phyloP scores from a whole-genome alignment of 2,113 vertebrate genomes.

The Anhinga rufa region DNA sequence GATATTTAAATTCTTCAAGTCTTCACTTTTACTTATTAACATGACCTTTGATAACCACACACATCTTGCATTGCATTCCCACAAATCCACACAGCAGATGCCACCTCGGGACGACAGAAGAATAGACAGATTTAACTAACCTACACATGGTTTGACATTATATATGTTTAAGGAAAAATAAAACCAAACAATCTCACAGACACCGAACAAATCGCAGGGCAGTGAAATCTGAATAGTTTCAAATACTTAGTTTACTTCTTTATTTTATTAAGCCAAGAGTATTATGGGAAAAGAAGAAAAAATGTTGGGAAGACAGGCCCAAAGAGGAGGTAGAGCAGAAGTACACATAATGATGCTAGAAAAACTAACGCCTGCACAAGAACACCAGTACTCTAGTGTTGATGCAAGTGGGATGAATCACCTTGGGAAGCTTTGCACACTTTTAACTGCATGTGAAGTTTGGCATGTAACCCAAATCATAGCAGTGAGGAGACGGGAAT shows the following conservation, averaged over 20 bases:
- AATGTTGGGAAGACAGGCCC: background rate
- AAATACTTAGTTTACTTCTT: background rate
- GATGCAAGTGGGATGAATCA: background rate
- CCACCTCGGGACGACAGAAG: conserved; percentile 28
- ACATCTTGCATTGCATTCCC: background rate
- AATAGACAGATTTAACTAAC: background rate
- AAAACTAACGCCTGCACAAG: background rate
- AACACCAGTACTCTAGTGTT: background rate
- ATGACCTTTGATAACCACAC: conserved; percentile 9
- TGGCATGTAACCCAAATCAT: background rate
- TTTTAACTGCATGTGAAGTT: background rate
- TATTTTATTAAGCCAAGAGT: background rate
- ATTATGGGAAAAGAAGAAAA: background rate
- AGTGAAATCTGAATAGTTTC: background rate
- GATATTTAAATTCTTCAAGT: background rate
- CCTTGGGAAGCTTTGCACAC: background rate
- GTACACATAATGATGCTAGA: background rate
- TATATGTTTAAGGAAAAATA: background rate
- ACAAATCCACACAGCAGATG: conserved; percentile 18
- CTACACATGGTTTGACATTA: background rate
- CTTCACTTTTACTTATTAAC: conserved; percentile 2
- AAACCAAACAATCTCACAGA: background rate
- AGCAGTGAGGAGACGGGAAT: background rate
- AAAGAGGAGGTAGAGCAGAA: background rate
- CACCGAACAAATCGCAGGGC: background rate